Percentiles rank a stretch among this genome's conserved stretches.
These are phyloP conservation scores for Oncorhynchus gorbuscha DNA, from an alignment of 2,113 vertebrate species.

Conservation along the genomic window DNA sequence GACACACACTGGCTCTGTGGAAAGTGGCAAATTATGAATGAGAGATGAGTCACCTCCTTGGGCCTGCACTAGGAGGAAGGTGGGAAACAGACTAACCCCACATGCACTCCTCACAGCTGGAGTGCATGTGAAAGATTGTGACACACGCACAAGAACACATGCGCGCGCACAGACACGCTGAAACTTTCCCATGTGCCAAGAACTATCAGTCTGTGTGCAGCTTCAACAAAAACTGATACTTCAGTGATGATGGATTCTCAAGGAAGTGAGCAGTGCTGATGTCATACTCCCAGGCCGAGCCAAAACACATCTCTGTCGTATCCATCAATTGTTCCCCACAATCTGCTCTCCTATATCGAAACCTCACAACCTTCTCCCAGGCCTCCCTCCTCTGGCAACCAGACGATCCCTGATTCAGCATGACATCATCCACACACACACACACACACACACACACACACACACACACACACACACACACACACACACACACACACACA, in stretches of 20 bases:
- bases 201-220: conserved; percentile 34
- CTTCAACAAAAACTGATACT: conserved; percentile 42
- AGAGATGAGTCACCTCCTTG: conserved; percentile 27
- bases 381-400: conserved; percentile 23
- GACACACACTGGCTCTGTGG: neutral
- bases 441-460: neutral
- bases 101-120: neutral
- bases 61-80: conserved; percentile 28
- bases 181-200: conserved; percentile 40
- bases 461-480: neutral
- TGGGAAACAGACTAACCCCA: conserved; percentile 45
- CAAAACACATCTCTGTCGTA: conserved; percentile 68
- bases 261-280: conserved; percentile 51
- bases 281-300: conserved; percentile 56
- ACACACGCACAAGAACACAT: neutral
- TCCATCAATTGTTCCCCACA: conserved; percentile 70
- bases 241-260: conserved; percentile 44
- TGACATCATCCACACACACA: conserved; percentile 60
- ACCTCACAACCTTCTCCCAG: conserved; percentile 24
- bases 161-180: conserved; percentile 1
- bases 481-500: neutral
- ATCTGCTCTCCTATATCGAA: conserved; percentile 36
- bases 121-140: neutral
- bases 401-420: conserved; percentile 40
- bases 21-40: conserved; percentile 17